phyloP scores from a whole-genome alignment of 2,797 vertebrate genomes.

The Gymnocypris eckloni region DNA sequence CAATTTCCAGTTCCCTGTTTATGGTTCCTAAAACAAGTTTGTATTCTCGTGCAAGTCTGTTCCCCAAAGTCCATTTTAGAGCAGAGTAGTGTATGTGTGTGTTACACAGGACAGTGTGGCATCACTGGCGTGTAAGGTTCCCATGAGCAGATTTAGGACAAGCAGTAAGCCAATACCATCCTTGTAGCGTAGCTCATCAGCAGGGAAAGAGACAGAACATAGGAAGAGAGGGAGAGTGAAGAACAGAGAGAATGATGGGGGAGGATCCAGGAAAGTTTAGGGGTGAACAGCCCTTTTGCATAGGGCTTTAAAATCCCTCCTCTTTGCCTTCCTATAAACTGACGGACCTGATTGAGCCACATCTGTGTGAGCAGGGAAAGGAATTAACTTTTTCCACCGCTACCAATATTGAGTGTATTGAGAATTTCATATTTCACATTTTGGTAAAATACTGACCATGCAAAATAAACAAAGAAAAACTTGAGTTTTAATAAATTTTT shows the following conservation, averaged over 20 bases:
- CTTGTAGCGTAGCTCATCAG: background rate
- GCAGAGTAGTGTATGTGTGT: background rate
- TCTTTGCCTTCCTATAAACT: background rate
- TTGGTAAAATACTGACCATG: background rate
- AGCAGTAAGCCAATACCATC: conserved; percentile 11
- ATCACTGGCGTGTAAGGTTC: background rate
- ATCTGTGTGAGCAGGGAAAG: background rate
- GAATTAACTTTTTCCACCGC: background rate
- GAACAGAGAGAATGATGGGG: conserved; percentile 10
- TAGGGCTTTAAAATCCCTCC: background rate
- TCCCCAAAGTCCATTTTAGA: conserved; percentile 17
- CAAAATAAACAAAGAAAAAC: background rate
- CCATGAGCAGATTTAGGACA: conserved; percentile 33
- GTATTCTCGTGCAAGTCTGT: conserved; percentile 1
- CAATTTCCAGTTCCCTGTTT: background rate
- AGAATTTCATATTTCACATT: background rate
- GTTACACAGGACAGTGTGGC: conserved; percentile 14
- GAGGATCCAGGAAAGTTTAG: background rate
- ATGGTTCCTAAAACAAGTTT: conserved; percentile 27
- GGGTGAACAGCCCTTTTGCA: background rate
- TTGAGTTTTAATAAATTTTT: background rate
- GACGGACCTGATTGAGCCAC: too few relatives aligned
- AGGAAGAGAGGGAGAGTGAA: conserved; percentile 9
- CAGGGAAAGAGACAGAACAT: background rate
- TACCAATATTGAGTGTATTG: background rate